Conservation (phyloP, 2,888 invertebrate species). For the Catocala sponsa region DNA sequence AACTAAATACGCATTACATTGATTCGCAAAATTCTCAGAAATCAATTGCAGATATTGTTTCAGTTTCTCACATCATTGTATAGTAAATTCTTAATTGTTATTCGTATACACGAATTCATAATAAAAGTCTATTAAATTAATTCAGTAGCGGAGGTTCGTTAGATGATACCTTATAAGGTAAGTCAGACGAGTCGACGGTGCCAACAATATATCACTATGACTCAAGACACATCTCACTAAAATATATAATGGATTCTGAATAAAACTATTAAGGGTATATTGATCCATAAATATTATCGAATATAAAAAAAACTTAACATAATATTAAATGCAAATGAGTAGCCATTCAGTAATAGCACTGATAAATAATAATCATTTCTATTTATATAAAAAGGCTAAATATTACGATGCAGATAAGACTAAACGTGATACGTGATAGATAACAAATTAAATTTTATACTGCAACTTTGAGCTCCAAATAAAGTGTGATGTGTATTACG, state of each 20-base stretch:
- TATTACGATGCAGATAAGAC: constrained; percentile 11
- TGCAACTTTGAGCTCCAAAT: constrained; percentile 51
- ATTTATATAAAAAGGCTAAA: background rate
- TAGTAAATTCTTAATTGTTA: constrained; percentile 32
- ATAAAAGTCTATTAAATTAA: constrained; percentile 48
- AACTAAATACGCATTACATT: constrained; percentile 1
- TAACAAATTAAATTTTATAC: constrained; percentile 28
- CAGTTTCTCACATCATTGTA: constrained; percentile 28
- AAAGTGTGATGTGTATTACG: constrained; percentile 50
- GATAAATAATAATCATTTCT: background rate
- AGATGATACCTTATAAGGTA: constrained; percentile 62
- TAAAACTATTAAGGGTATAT: constrained; percentile 45
- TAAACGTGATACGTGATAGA: constrained; percentile 11
- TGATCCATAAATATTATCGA: constrained; percentile 38
- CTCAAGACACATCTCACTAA: constrained; percentile 53
- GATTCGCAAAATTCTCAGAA: background rate
- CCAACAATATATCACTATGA: constrained; percentile 68
- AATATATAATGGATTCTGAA: constrained; percentile 53
- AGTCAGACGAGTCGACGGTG: constrained; percentile 62
- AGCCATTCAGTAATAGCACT: background rate
- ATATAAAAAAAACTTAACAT: constrained; percentile 1
- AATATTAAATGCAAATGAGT: background rate
- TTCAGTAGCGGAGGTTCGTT: constrained; percentile 56
- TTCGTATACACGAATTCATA: constrained; percentile 46
- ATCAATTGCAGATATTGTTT: constrained; percentile 14